Evolutionary conservation across 2,797 vertebrate genomes (phyloP).

Genomic region (Peromyscus attwateri): DNA sequence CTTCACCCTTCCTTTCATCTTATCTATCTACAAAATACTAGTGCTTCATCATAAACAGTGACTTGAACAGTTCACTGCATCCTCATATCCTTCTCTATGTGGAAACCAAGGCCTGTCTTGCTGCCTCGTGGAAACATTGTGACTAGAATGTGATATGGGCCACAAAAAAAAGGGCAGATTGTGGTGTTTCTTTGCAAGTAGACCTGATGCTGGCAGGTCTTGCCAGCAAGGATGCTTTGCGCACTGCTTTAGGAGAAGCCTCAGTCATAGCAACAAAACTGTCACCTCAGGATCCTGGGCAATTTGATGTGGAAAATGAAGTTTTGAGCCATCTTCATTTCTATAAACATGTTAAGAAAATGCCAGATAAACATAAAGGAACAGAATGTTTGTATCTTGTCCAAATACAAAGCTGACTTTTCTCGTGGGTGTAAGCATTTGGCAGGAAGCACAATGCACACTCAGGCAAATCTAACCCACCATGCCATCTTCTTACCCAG

Average conservation of each 20-base stretch:
- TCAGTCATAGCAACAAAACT: not conserved
- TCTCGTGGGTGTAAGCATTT: not conserved
- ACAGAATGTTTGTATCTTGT: not conserved
- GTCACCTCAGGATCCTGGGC: not conserved
- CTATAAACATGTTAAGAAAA: not conserved
- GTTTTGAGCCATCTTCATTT: not conserved
- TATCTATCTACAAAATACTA: not conserved
- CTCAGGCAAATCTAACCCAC: not conserved
- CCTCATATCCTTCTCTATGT: too few relatives aligned
- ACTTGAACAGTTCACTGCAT: not conserved
- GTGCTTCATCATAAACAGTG: not conserved
- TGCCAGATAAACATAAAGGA: not conserved
- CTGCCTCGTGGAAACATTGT: not conserved
- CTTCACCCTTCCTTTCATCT: not conserved
- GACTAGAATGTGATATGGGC: not conserved
- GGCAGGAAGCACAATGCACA: not conserved
- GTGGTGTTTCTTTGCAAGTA: not conserved
- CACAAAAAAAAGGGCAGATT: not conserved
- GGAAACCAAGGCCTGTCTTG: not conserved
- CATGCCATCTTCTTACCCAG: not conserved
- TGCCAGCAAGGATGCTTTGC: not conserved
- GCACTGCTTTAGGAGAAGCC: not conserved
- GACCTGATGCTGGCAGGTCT: too few relatives aligned
- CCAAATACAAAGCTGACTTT: not conserved
- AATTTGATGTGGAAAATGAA: not conserved